Evolutionary conservation across 2,113 vertebrate species (phyloP).

Genomic region (Parus major): DNA sequence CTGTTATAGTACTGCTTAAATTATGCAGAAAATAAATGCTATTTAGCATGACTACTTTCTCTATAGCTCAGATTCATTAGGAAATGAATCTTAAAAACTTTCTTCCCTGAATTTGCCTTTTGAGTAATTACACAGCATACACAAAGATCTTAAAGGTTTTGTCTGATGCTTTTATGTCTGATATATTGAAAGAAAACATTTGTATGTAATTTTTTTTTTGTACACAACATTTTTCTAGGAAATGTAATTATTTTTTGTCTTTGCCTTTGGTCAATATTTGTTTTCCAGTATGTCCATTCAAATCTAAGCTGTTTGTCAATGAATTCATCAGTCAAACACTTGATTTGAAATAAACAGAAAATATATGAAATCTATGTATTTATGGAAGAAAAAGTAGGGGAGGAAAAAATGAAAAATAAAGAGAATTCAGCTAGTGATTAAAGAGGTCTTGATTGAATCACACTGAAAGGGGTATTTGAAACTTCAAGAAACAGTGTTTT

Average conservation of each 20-base stretch:
- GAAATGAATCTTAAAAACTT: not conserved
- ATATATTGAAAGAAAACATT: not conserved
- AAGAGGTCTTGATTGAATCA: not conserved
- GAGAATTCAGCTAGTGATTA: not conserved
- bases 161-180: not conserved
- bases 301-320: not conserved
- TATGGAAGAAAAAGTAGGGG: not conserved
- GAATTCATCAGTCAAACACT: not conserved
- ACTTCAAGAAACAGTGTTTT: not conserved
- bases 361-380: not conserved
- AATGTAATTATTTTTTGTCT: not conserved
- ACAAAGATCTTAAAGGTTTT: not conserved
- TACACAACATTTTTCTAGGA: not conserved
- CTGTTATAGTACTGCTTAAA: not conserved
- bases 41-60: not conserved
- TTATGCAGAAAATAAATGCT: not conserved
- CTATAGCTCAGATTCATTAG: not conserved
- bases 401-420: fast-evolving
- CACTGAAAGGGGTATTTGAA: not conserved
- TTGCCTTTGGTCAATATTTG: not conserved
- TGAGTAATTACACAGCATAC: not conserved
- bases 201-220: too few relatives aligned
- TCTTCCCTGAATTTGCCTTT: not conserved
- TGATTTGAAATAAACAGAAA: not conserved
- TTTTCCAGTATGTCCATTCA: not conserved